phyloP scores from a whole-genome alignment of 2,888 invertebrate genomes.

The Julus scandinavius region DNA sequence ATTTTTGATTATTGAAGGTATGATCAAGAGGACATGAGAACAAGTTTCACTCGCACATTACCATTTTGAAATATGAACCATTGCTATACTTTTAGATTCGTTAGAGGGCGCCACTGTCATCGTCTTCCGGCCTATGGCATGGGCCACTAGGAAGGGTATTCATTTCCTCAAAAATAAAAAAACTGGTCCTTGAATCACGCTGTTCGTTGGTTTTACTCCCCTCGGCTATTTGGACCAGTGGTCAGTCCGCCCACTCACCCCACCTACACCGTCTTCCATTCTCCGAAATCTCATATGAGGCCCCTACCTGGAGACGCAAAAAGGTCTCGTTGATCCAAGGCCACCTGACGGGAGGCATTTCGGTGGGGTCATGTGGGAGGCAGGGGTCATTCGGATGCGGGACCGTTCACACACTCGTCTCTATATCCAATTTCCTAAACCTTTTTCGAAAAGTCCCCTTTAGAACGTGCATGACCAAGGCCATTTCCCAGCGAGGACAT shows the following conservation, averaged over 20 bases:
- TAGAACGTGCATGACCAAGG: slow-evolving; percentile 31
- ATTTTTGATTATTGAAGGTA: too few species aligned
- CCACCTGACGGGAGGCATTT: background rate
- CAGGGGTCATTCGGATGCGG: slow-evolving; percentile 5
- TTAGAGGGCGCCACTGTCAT: background rate
- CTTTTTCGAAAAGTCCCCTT: background rate
- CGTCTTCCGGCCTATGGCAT: too few species aligned
- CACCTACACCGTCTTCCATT: background rate
- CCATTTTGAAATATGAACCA: too few species aligned
- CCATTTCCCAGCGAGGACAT: slow-evolving; percentile 30
- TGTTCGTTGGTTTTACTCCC: background rate
- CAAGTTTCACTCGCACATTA: too few species aligned
- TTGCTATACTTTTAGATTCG: background rate
- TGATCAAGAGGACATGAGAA: too few species aligned
- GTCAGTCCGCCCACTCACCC: background rate
- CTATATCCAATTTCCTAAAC: background rate
- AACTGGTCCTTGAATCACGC: too few species aligned
- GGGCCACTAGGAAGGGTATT: too few species aligned
- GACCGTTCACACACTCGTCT: background rate
- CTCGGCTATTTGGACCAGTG: background rate
- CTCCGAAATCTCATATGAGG: background rate
- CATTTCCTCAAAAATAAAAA: too few species aligned
- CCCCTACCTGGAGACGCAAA: background rate
- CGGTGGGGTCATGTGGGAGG: background rate
- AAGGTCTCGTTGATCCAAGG: background rate